Evolutionary conservation across 2,888 invertebrate species (phyloP), one percentile per base, ranked within the genome.

Genomic region (Xiphydria camelus): DNA sequence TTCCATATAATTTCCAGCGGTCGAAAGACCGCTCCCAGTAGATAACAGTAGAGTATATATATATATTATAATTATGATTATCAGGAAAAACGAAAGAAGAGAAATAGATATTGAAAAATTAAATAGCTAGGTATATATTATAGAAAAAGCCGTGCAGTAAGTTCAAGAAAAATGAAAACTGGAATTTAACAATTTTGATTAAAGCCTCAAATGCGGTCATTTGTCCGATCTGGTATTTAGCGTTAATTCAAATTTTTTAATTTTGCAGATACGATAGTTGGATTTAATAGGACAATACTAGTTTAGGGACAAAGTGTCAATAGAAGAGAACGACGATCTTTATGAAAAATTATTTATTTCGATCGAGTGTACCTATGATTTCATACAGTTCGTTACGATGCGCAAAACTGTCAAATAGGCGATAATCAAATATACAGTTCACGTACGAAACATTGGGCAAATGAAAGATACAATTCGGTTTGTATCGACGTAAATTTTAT

Each of bases 341-440:
- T 62, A 62, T 61, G 63, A 65, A 63, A 65, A 63, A 63, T 64
- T 60, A 61, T 64, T 64, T 62, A 65, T 64, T 64, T 57, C 45
- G 34, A 55, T 52, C 35, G 49, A 52, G 48, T 40, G 48, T 50
- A 53, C 37, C 45, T 47, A 59, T 43, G 43, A 51, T 41, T 51
- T 31, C 26, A 47, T n/a, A n/a, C n/a, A n/a, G n/a, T n/a, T 41
- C 34, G 34, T 43, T 47, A 47, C 37, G 47, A 43, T n/a, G n/a
- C n/a, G 37, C 45, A 34, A 22, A 39, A 32, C 44, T 38, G 19
- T 41, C 37, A 14, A 36, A 43, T 40, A 15, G 35, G 20, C 34
- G 41, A 32, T 31, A 38, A 14, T 29, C 20, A 17, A 29, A 43
- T 47, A n/a, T 43, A 44, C 47, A 41, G 22, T 21, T 43, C 34